A percentile compares a stretch with the other conserved stretches of the same genome.
Evolutionary conservation across 2,113 vertebrate genomes (phyloP).

Genomic region (Phodopus roborovskii): DNA sequence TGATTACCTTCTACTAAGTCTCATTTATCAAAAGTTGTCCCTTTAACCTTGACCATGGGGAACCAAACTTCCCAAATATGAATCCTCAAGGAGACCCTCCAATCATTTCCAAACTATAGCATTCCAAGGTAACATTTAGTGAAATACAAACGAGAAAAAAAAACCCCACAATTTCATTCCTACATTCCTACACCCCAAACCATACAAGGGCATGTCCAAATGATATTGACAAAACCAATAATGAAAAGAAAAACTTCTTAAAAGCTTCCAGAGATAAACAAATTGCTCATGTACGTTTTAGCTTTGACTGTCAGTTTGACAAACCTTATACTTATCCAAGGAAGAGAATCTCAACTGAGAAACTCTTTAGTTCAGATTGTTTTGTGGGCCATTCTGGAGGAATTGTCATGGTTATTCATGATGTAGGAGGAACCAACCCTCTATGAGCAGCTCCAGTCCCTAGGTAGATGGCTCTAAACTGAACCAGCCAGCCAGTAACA

Average conservation of each 20-base stretch:
- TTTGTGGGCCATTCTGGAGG: background rate
- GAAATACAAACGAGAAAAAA: background rate
- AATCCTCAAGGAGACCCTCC: background rate
- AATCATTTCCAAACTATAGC: background rate
- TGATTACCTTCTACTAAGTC: background rate
- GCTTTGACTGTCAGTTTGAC: background rate
- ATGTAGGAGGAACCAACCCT: background rate
- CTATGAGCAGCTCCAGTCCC: background rate
- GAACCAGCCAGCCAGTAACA: too few species aligned
- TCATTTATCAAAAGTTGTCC: background rate
- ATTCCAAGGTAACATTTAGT: background rate
- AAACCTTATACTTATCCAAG: background rate
- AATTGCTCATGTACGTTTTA: background rate
- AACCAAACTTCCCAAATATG: background rate
- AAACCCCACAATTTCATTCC: background rate
- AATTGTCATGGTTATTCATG: background rate
- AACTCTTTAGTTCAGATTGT: background rate
- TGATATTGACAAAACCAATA: background rate
- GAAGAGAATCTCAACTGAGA: background rate
- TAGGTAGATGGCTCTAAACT: background rate
- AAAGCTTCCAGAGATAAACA: background rate
- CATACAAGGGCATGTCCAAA: background rate
- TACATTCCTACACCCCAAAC: background rate
- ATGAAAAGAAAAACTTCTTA: background rate
- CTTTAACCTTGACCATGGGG: background rate